Conservation (phyloP, 2,797 vertebrate genomes). For the Diceros bicornis region DNA sequence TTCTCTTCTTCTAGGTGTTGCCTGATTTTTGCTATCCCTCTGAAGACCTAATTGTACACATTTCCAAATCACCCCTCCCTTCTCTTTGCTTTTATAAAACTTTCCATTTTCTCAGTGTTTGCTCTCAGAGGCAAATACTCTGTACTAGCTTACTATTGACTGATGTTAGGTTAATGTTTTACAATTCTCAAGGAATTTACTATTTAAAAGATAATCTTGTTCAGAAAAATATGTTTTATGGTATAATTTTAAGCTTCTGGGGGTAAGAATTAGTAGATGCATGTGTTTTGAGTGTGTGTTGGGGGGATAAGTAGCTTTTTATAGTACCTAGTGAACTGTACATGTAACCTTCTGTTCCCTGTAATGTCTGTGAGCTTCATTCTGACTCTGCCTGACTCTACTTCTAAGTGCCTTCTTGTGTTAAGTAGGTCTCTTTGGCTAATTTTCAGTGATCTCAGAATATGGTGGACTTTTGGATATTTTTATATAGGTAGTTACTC, state of each 20-base stretch:
- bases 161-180: conserved; percentile 64
- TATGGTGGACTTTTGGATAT: not conserved
- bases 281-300: not conserved
- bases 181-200: conserved; percentile 32
- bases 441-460: conserved; percentile 29
- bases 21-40: not conserved
- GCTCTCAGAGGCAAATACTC: not conserved
- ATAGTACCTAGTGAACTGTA: not conserved
- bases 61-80: not conserved
- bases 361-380: not conserved
- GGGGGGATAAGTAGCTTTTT: not conserved
- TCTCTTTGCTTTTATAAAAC: conserved; percentile 55
- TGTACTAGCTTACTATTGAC: not conserved
- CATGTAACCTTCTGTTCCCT: not conserved
- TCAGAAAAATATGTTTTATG: conserved; percentile 42
- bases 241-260: not conserved
- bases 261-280: not conserved
- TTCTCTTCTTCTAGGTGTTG: not conserved
- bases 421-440: not conserved
- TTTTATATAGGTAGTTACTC: not conserved
- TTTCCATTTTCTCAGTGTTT: conserved; percentile 51
- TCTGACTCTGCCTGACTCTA: not conserved
- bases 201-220: conserved; percentile 18
- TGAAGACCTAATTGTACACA: not conserved
- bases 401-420: not conserved